Conservation (phyloP, 2,113 vertebrate genomes). For the Xyrauchen texanus region DNA sequence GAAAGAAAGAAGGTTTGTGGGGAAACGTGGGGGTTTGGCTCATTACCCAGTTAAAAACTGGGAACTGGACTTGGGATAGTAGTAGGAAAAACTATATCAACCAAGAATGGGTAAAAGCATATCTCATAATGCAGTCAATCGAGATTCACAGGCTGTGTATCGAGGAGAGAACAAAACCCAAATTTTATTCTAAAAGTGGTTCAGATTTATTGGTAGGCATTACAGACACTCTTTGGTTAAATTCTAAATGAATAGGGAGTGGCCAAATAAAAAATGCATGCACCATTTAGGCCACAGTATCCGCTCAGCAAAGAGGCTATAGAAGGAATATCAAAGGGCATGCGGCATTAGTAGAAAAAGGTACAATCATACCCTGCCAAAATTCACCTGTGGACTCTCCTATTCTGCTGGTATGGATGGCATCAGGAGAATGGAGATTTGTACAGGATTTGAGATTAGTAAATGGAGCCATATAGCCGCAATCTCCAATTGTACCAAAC, state of each 20-base stretch:
- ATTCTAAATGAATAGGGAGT: too few species aligned
- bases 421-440: neutral
- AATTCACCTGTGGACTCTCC: neutral
- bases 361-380: neutral
- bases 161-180: neutral
- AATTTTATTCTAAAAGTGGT: neutral
- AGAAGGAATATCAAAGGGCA: neutral
- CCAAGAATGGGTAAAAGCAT: neutral
- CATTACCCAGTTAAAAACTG: too few species aligned
- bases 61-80: too few species aligned
- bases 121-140: neutral
- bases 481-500: too few species aligned
- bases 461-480: too few species aligned
- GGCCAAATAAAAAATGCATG: too few species aligned
- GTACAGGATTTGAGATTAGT: too few species aligned
- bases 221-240: too few species aligned
- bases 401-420: neutral
- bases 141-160: neutral
- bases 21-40: too few species aligned
- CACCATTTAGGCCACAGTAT: neutral
- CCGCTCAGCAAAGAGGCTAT: neutral
- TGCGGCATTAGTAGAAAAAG: neutral
- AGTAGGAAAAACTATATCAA: neutral
- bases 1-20: neutral
- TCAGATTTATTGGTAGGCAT: too few species aligned